Percentiles rank a stretch among this genome's conserved stretches.
Conservation (phyloP, 2,113 vertebrate genomes). For the Oncorhynchus clarkii region DNA sequence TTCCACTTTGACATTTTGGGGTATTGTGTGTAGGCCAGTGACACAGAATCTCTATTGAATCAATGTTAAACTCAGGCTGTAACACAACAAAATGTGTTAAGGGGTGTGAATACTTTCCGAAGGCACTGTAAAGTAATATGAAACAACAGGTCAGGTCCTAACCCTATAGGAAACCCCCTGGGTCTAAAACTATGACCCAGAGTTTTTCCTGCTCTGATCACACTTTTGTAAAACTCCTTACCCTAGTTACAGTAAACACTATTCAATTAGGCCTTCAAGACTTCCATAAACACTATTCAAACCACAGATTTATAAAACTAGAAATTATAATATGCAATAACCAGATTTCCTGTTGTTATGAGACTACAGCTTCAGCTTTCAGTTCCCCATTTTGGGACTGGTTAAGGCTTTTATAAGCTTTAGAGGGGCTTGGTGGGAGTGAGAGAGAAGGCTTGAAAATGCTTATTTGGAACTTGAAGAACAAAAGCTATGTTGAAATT, state of each 20-base stretch:
- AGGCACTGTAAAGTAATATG: too few species aligned
- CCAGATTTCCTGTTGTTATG: constrained; percentile 29
- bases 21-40: too few species aligned
- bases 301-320: neutral
- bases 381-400: constrained; percentile 14
- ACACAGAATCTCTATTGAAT: too few species aligned
- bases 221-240: neutral
- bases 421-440: neutral
- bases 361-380: constrained; percentile 29
- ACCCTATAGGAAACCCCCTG: too few species aligned
- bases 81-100: too few species aligned
- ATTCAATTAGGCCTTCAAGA: neutral
- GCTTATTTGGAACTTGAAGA: constrained; percentile 23
- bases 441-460: constrained; percentile 21
- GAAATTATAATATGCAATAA: neutral
- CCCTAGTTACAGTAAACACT: neutral
- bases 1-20: too few species aligned
- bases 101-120: too few species aligned
- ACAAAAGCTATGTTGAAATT: neutral
- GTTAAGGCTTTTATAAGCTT: constrained; percentile 26
- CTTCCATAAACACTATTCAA: neutral
- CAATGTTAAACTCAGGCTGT: too few species aligned
- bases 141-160: too few species aligned
- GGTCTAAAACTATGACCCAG: too few species aligned
- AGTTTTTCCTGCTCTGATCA: too few species aligned